Conservation (phyloP, 2,888 invertebrate species). For the Catocala nupta region DNA sequence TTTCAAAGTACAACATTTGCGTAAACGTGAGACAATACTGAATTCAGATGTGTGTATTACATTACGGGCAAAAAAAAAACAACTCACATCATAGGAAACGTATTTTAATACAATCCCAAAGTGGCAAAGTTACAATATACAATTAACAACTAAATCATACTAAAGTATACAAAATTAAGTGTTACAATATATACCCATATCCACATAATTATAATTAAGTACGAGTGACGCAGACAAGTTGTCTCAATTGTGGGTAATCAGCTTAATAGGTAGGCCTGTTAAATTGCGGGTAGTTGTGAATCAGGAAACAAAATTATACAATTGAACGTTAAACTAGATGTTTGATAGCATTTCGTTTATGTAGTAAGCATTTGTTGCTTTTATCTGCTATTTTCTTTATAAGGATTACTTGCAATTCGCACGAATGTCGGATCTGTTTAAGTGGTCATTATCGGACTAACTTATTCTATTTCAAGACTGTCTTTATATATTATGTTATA, state of each 20-base stretch:
- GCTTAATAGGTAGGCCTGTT: background rate
- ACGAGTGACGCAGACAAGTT: conserved; percentile 50
- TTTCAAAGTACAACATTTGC: too few relatives aligned
- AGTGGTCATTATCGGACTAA: too few relatives aligned
- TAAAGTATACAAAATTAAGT: background rate
- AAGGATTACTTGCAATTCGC: too few relatives aligned
- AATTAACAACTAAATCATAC: conserved; percentile 27
- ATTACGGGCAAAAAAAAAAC: conserved; percentile 24
- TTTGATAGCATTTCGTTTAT: too few relatives aligned
- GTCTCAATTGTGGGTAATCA: conserved; percentile 4
- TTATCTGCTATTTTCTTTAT: too few relatives aligned
- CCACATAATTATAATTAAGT: conserved; percentile 67
- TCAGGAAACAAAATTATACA: conserved; percentile 2
- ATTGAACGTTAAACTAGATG: too few relatives aligned
- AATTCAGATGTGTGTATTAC: too few relatives aligned
- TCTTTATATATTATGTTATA: too few relatives aligned
- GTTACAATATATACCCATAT: conserved; percentile 51
- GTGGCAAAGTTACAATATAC: conserved; percentile 32
- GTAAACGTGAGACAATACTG: too few relatives aligned
- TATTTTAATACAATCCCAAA: conserved; percentile 65
- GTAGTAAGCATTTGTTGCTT: too few relatives aligned
- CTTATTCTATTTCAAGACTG: too few relatives aligned
- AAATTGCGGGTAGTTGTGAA: background rate
- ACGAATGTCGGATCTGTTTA: too few relatives aligned
- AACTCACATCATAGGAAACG: conserved; percentile 45